Evolutionary conservation across 1,140 invertebrate species (phyloP).

Genomic region (Halesus radiatus): DNA sequence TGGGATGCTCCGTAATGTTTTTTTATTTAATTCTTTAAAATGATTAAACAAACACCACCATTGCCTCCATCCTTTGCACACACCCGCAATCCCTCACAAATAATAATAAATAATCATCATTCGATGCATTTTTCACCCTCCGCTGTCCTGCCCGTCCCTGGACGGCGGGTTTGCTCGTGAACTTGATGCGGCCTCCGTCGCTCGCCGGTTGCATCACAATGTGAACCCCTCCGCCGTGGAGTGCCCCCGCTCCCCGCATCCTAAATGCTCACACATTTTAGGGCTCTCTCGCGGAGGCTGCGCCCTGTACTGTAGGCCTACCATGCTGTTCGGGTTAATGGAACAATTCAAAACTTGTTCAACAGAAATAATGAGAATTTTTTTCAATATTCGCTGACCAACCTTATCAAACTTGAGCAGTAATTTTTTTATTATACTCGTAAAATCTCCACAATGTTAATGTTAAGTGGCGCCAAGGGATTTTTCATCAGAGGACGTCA

Average conservation of each 20-base stretch:
- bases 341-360: too few species aligned
- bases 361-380: too few species aligned
- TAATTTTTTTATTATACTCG: too few species aligned
- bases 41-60: too few species aligned
- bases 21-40: too few species aligned
- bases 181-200: neutral
- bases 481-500: neutral
- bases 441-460: too few species aligned
- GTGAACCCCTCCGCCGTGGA: neutral
- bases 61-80: too few species aligned
- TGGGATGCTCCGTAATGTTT: too few species aligned
- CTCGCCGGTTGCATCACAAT: constrained; percentile 3
- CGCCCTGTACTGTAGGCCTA: neutral
- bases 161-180: neutral
- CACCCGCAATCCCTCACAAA: neutral
- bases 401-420: too few species aligned
- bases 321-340: neutral
- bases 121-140: neutral
- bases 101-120: neutral
- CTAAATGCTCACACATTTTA: neutral
- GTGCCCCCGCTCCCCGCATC: neutral
- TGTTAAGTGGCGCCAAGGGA: too few species aligned
- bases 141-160: neutral
- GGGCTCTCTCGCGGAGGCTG: neutral
- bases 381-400: too few species aligned